Evolutionary conservation across 2,113 vertebrate genomes (phyloP), one percentile per base, ranked within the genome.

Genomic region (Tachysurus vachellii): DNA sequence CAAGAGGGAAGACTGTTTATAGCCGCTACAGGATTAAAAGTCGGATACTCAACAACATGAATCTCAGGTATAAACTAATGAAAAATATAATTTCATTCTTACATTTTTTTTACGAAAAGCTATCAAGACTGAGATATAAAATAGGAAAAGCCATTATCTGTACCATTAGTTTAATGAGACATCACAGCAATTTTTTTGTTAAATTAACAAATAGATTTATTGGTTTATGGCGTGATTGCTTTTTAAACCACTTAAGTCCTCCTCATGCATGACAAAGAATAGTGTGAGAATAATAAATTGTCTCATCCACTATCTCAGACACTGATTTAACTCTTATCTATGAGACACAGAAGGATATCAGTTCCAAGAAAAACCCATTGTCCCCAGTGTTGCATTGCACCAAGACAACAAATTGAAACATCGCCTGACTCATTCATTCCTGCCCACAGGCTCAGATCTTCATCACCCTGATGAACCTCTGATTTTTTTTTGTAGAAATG

Each of bases 341-440:
- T 12, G 42, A 71, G 36, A 50, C 44, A 82, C n/a, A 62, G 28
- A 83, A 83, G 21, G 50, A 68, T 44, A 42, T 83, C 86, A 87
- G 57, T 54, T 17, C 9, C 19, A 53, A 88, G 56, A 85, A 85
- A 76, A 80, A 10, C 61, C 12, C 56, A 80, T 64, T 88, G 80
- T 88, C 28, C 75, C 17, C 68, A 80, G 31, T 56, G 81, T 70
- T 82, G 77, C 62, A 47, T 14, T 87, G 77, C 17, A 79, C n/a
- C 79, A 68, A 82, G 59, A 77, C 42, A 79, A 89, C 85, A 88
- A 88, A 89, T 36, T 23, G 75, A 61, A 85, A 68, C 47, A 66
- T 23, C 10, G 56, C 54, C 81, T 82, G 81, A 85, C 81, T 88
- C 73, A 75, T 59, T 84, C 42, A 76, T 70, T 73, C 23, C 61